Base-by-base conservation (phyloP, 2,113 vertebrate species). In the Paramisgurnus dabryanus region DNA sequence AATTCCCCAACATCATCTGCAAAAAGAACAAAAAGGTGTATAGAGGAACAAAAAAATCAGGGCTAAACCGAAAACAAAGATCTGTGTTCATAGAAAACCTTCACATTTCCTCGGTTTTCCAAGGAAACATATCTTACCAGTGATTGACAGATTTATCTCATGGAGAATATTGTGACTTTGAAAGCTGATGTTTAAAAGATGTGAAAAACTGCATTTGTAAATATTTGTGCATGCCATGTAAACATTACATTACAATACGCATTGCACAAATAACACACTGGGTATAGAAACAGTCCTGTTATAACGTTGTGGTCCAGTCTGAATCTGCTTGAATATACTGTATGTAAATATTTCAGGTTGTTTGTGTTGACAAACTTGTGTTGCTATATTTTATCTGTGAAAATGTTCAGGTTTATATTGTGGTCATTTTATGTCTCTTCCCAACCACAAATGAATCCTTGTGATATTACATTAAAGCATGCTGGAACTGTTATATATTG, bases 141-240 rank as follows among this genome's bases (percentile, higher is more conserved):
- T 58, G n/a, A 18, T 17, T 0, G 55, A 5, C 17, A 58, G 55
- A 18, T 18, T 58, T 17, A 34, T 34, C 27, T 34, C 27, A 34
- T 34, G 13, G 34, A n/a, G 18, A 58, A 70, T 45, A 5, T 61
- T n/a, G 17, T 72, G 57, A 9, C 3, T 40, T n/a, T 43, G n/a
- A 76, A 50, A n/a, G 40, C 18, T 22, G 60, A 49, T 15, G 53
- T 47, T n/a, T n/a, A 1, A 18, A 39, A 39, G 34, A 18, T 4
- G 17, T 49, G 18, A 60, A 40, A n/a, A 22, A 41, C 34, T 53
- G 55, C 68, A 63, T 53, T 57, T 74, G 55, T 72, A 70, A 60
- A 43, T 79, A 81, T 63, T 68, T 77, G 74, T 57, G 4, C 65
- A 57, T 63, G 72, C 70, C 4, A 10, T 74, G 50, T 76, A 77